A percentile compares a stretch with the other conserved stretches of the same genome.
Evolutionary conservation across 2,888 invertebrate species (phyloP).

Genomic region (Gerris lacustris): DNA sequence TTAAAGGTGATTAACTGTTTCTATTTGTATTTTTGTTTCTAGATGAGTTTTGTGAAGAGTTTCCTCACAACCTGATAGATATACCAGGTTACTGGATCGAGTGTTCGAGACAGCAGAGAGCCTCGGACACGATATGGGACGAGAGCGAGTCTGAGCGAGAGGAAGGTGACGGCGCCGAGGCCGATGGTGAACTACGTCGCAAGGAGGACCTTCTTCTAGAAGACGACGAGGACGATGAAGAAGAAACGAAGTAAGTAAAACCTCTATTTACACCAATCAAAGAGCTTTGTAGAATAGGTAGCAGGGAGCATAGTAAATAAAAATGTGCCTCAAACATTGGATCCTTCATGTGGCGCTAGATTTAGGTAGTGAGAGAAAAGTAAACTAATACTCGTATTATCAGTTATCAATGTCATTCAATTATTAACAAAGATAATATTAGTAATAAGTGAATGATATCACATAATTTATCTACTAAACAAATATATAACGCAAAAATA

Average conservation of each 20-base stretch:
- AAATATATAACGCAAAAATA: no score
- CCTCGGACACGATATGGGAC: conserved; percentile 69
- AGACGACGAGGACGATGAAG: conserved; percentile 38
- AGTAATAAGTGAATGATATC: no score
- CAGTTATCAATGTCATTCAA: no score
- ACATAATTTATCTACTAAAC: no score
- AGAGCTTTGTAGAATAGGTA: no score
- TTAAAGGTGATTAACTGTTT: no score
- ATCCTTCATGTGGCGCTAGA: no score
- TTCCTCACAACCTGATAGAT: conserved; percentile 78
- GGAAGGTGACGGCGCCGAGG: conserved; percentile 32
- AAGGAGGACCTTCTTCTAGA: conserved; percentile 40
- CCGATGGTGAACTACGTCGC: conserved; percentile 38
- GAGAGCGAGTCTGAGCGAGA: conserved; percentile 58
- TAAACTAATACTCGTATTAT: no score
- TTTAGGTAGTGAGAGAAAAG: no score
- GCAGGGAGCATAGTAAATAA: no score
- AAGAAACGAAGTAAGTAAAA: conserved; percentile 34
- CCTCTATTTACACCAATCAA: neutral
- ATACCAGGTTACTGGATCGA: conserved; percentile 93
- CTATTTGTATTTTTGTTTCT: conserved; percentile 26
- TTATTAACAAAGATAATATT: no score
- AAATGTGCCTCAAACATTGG: no score
- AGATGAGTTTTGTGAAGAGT: conserved; percentile 90
- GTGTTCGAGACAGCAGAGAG: conserved; percentile 82